These are phyloP conservation scores for Drosophila paracracens DNA, from an alignment of 2,888 invertebrate species.

Conservation along the genomic window DNA sequence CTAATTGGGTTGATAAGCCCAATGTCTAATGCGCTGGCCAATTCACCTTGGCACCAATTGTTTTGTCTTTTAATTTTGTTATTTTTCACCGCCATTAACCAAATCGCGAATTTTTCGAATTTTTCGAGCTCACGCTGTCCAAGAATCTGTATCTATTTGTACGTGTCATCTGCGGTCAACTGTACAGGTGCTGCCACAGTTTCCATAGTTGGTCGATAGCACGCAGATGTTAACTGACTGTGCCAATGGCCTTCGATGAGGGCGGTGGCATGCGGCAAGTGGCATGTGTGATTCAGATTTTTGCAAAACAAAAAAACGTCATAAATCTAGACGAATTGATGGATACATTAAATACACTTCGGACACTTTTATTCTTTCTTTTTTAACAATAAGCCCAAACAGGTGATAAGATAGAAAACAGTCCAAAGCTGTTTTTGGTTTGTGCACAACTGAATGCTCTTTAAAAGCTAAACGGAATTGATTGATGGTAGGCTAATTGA, in stretches of 20 bases:
- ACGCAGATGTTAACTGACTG: constrained; percentile 54
- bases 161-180: constrained; percentile 45
- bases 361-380: constrained; percentile 1
- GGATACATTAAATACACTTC: constrained; percentile 24
- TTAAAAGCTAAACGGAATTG: constrained; percentile 1
- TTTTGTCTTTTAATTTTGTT: constrained; percentile 1
- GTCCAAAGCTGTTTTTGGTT: constrained; percentile 1
- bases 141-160: constrained; percentile 35
- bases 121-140: constrained; percentile 15
- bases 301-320: constrained; percentile 40
- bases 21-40: constrained; percentile 18
- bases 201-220: constrained; percentile 52
- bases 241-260: constrained; percentile 50
- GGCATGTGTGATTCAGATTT: constrained; percentile 13
- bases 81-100: constrained; percentile 20
- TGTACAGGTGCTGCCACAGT: constrained; percentile 32
- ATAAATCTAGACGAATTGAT: constrained; percentile 42
- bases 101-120: constrained; percentile 44
- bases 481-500: constrained; percentile 19
- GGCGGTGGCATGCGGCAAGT: constrained; percentile 7
- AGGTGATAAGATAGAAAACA: constrained; percentile 49
- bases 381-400: constrained; percentile 33
- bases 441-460: constrained; percentile 34
- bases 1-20: constrained; percentile 48
- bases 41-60: constrained; percentile 63